Conservation (phyloP, 1,140 invertebrate genomes). For the Phthorimaea operculella region DNA sequence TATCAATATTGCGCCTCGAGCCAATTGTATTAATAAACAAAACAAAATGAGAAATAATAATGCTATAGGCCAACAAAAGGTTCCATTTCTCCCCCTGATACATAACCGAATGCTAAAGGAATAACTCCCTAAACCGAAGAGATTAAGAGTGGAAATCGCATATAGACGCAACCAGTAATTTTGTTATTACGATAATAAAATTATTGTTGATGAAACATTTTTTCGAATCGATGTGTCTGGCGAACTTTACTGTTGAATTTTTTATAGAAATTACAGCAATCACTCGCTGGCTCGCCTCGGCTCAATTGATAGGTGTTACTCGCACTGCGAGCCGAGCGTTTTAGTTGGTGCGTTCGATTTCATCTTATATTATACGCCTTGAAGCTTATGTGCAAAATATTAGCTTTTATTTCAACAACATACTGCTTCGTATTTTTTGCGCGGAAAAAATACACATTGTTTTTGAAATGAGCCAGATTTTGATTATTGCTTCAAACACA, state of each 20-base stretch:
- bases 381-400: background rate
- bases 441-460: no score
- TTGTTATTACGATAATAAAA: conserved; percentile 67
- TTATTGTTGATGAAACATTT: conserved; percentile 68
- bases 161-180: conserved; percentile 56
- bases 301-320: conserved; percentile 58
- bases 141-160: conserved; percentile 52
- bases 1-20: conserved; percentile 67
- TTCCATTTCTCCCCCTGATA: conserved; percentile 63
- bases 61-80: conserved; percentile 67
- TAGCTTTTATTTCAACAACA: no score
- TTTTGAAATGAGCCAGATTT: no score
- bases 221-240: conserved; percentile 61
- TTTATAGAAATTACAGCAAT: conserved; percentile 65
- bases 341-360: conserved; percentile 19
- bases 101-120: conserved; percentile 38
- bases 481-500: no score
- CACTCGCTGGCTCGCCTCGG: conserved; percentile 36
- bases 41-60: conserved; percentile 69
- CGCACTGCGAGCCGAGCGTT: conserved; percentile 24
- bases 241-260: conserved; percentile 59
- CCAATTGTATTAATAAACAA: conserved; percentile 69
- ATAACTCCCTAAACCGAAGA: conserved; percentile 39
- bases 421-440: no score
- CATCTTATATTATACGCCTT: conserved; percentile 1